These are phyloP conservation scores for Mola mola DNA, from an alignment of 2,113 vertebrate species.

Conservation along the genomic window DNA sequence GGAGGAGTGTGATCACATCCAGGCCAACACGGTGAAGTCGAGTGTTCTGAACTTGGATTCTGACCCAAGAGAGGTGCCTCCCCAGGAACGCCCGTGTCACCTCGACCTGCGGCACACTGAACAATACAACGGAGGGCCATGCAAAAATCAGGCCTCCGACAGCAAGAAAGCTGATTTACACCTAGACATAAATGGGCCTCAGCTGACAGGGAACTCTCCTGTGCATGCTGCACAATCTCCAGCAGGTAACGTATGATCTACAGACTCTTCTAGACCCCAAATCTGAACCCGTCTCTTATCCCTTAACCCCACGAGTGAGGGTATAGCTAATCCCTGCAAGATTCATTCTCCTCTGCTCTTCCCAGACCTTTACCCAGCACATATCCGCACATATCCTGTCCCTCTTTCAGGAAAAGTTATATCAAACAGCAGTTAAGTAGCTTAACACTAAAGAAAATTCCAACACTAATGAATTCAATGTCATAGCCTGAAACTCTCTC, in stretches of 20 bases:
- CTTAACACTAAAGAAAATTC: slow-evolving; percentile 21
- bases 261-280: slow-evolving; percentile 58
- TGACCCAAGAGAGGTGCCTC: slow-evolving; percentile 79
- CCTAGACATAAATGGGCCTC: slow-evolving; percentile 87
- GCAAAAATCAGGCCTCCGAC: slow-evolving; percentile 81
- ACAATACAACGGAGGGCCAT: slow-evolving; percentile 79
- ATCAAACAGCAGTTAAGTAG: slow-evolving; percentile 9
- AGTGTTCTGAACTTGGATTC: slow-evolving; percentile 13
- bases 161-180: slow-evolving; percentile 84
- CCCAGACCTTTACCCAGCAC: slow-evolving; percentile 21
- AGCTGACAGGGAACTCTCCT: slow-evolving; percentile 85
- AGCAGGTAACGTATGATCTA: slow-evolving; percentile 98
- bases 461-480: slow-evolving; percentile 58
- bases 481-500: slow-evolving; percentile 9
- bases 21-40: slow-evolving; percentile 23
- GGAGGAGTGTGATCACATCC: slow-evolving; percentile 15
- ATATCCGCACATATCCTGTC: slow-evolving; percentile 14
- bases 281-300: slow-evolving; percentile 52
- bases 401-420: slow-evolving; percentile 59
- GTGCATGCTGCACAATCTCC: slow-evolving; percentile 88
- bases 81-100: slow-evolving; percentile 93
- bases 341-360: slow-evolving; percentile 47
- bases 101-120: slow-evolving; percentile 89
- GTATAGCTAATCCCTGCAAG: slow-evolving; percentile 49
- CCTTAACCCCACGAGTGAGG: slow-evolving; percentile 48